These are phyloP conservation scores for Argyresthia goedartella DNA, from an alignment of 2,888 invertebrate species.

Conservation along the genomic window DNA sequence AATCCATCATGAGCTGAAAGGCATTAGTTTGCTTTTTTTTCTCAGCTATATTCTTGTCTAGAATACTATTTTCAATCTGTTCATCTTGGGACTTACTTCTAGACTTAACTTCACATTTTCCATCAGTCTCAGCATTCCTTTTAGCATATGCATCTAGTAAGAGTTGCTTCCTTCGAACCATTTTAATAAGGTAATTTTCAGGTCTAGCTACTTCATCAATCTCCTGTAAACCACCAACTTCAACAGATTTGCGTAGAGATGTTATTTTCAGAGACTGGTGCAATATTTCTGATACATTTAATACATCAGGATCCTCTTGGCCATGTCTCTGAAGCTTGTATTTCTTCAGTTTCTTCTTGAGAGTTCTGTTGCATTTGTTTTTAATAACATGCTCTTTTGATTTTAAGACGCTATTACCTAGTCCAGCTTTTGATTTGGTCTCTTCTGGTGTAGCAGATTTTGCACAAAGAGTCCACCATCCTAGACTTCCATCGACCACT, in stretches of 20 bases:
- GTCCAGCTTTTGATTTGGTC: not conserved
- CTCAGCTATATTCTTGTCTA: conserved; percentile 11
- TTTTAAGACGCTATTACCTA: conserved; percentile 1
- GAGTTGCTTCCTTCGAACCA: conserved; percentile 32
- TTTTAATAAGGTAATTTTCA: conserved; percentile 47
- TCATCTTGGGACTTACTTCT: not conserved
- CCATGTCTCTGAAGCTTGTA: conserved; percentile 53
- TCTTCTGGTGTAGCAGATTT: conserved; percentile 10
- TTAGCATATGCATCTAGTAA: conserved; percentile 9
- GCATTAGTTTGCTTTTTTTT: conserved; percentile 60
- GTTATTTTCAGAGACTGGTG: conserved; percentile 37
- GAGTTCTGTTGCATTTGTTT: conserved; percentile 32
- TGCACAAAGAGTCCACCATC: not conserved
- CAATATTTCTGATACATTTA: conserved; percentile 48
- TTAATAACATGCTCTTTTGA: conserved; percentile 36
- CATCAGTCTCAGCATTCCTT: conserved; percentile 3
- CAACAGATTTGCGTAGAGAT: conserved; percentile 28
- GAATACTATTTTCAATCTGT: not conserved
- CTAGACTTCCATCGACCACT: conserved; percentile 22
- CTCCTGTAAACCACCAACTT: conserved; percentile 10
- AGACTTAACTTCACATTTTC: not conserved
- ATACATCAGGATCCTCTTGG: conserved; percentile 50
- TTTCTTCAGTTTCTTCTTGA: conserved; percentile 50
- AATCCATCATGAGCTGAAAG: conserved; percentile 77
- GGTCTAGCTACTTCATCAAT: conserved; percentile 22